Conservation (phyloP, 2,797 vertebrate genomes). For the Nannoperca obscura region DNA sequence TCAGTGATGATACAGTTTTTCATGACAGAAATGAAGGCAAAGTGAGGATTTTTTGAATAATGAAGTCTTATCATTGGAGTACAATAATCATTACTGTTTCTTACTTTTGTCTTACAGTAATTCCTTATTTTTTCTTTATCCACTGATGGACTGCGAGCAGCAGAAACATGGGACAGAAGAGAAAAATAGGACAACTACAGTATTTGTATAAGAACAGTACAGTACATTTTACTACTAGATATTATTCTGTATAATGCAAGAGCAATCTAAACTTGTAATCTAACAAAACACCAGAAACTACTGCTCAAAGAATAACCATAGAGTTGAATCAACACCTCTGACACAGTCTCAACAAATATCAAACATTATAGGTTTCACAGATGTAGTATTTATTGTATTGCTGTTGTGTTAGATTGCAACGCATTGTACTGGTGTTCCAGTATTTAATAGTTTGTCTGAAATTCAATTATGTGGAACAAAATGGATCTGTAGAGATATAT, state of each 20-base stretch:
- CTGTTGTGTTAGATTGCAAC: slow-evolving; percentile 8
- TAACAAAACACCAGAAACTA: neutral
- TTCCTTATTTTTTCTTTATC: neutral
- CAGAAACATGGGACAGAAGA: neutral
- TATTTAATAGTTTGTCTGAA: slow-evolving; percentile 1
- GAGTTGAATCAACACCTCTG: neutral
- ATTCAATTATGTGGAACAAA: neutral
- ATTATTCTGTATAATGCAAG: neutral
- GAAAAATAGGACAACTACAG: neutral
- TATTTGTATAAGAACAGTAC: neutral
- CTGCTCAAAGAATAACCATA: neutral
- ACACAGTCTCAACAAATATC: neutral
- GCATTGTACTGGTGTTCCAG: neutral
- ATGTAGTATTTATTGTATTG: neutral
- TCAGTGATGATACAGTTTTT: neutral
- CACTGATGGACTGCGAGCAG: neutral
- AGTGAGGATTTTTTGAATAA: slow-evolving; percentile 4
- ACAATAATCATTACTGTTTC: neutral
- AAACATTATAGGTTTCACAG: slow-evolving; percentile 7
- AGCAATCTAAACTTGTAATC: neutral
- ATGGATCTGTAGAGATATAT: neutral
- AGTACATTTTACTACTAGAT: neutral
- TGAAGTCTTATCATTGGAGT: neutral
- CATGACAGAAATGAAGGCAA: neutral
- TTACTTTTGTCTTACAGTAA: neutral